phyloP scores from a whole-genome alignment of 2,113 vertebrate genomes.

The Hiodon alosoides region DNA sequence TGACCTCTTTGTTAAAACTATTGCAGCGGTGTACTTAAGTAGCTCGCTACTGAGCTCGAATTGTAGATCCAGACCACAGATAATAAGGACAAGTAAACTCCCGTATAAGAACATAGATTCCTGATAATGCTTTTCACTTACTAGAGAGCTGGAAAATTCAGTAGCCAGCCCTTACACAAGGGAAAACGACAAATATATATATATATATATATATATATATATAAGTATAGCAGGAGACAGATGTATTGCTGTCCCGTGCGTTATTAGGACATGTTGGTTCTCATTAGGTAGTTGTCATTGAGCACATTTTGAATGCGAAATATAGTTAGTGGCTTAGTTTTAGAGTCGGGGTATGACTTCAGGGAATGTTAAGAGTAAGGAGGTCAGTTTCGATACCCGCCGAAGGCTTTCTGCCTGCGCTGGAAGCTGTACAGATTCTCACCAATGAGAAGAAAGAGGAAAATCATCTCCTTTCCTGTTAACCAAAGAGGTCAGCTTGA shows the following conservation, averaged over 20 bases:
- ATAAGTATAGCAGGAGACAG: too few species aligned
- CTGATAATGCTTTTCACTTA: not conserved
- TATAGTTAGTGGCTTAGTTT: not conserved
- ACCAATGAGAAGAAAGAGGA: constrained; percentile 1
- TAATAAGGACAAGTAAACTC: not conserved
- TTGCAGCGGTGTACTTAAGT: constrained; percentile 20
- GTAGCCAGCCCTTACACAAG: too few species aligned
- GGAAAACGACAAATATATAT: too few species aligned
- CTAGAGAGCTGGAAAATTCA: not conserved
- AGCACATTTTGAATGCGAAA: not conserved
- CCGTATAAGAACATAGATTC: not conserved
- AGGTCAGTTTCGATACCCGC: constrained; percentile 1
- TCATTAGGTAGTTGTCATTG: not conserved
- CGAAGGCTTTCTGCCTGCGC: constrained; percentile 6
- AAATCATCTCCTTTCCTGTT: constrained; percentile 20
- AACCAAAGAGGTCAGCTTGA: constrained; percentile 18
- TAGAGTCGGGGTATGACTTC: not conserved
- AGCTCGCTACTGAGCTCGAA: not conserved
- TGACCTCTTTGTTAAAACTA: constrained; percentile 10
- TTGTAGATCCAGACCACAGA: constrained; percentile 8
- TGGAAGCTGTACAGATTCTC: constrained; percentile 17
- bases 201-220: too few species aligned
- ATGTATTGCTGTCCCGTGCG: too few species aligned
- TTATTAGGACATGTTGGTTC: not conserved
- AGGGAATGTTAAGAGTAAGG: not conserved